Evolutionary conservation across 2,113 vertebrate species (phyloP).

Genomic region (Entomyzon cyanotis): DNA sequence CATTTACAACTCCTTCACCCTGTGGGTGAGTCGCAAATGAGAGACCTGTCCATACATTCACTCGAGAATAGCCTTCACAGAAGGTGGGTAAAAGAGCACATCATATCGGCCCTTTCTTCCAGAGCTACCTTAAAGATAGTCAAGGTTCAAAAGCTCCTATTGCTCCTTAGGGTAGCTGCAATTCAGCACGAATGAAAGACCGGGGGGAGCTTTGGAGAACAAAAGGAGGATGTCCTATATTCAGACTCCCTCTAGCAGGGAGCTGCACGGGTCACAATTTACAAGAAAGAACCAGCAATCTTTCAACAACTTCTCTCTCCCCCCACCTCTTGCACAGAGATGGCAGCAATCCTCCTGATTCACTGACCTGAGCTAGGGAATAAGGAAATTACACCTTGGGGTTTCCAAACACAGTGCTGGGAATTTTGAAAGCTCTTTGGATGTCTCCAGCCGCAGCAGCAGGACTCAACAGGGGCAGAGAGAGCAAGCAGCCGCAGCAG

Average conservation of each 20-base stretch:
- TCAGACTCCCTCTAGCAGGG: slow-evolving; percentile 22
- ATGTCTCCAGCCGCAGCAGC: background rate
- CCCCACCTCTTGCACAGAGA: background rate
- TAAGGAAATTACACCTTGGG: background rate
- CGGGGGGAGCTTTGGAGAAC: slow-evolving; percentile 9
- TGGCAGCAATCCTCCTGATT: slow-evolving; percentile 44
- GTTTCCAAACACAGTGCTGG: background rate
- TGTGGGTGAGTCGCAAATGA: background rate
- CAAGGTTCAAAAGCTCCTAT: background rate
- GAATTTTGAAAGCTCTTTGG: slow-evolving; percentile 28
- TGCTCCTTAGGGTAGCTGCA: background rate
- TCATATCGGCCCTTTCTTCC: background rate
- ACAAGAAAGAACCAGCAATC: background rate
- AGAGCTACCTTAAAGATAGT: background rate
- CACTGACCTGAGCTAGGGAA: background rate
- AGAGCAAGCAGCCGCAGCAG: background rate
- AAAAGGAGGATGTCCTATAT: slow-evolving; percentile 62
- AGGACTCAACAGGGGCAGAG: background rate
- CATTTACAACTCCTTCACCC: background rate
- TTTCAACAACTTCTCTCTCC: slow-evolving; percentile 2
- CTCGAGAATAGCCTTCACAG: background rate
- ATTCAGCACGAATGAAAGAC: background rate
- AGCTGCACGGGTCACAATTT: slow-evolving; percentile 20
- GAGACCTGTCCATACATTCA: background rate
- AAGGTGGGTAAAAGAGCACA: background rate